These are phyloP conservation scores for Monochamus alternatus DNA, from an alignment of 2,888 invertebrate species.

Conservation along the genomic window DNA sequence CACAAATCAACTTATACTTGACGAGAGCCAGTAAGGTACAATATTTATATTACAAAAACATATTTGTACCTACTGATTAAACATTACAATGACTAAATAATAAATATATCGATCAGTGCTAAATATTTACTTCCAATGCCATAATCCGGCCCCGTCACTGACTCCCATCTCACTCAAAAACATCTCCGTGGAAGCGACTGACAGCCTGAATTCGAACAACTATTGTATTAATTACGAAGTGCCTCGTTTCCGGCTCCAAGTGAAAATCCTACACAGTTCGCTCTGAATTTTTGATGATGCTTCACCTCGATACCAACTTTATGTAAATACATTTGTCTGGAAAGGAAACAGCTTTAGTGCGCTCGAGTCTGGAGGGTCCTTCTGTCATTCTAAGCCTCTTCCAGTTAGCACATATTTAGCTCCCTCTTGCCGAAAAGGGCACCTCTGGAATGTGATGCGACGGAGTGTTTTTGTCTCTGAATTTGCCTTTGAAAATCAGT, in stretches of 20 bases:
- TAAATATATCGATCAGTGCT: no score
- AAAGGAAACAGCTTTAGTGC: constrained; percentile 41
- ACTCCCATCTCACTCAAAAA: constrained; percentile 28
- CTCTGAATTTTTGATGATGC: constrained; percentile 51
- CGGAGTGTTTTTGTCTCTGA: no score
- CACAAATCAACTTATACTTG: no score
- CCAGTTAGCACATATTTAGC: constrained; percentile 21
- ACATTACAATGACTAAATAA: no score
- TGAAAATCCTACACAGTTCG: constrained; percentile 48
- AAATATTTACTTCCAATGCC: background rate
- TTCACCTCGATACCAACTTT: constrained; percentile 45
- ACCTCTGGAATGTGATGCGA: no score
- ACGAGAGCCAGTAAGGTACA: no score
- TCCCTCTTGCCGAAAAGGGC: background rate
- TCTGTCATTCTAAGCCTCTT: constrained; percentile 11
- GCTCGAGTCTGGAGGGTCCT: constrained; percentile 18
- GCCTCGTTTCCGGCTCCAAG: constrained; percentile 38
- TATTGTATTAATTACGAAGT: constrained; percentile 47
- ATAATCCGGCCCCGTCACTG: constrained; percentile 4
- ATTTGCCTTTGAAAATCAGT: no score
- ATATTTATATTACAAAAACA: no score
- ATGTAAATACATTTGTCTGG: constrained; percentile 50
- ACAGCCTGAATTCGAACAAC: constrained; percentile 35
- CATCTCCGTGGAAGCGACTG: constrained; percentile 29
- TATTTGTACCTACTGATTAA: no score